Evolutionary conservation across 2,888 invertebrate species (phyloP).

Genomic region (Malthinus seriepunctatus): DNA sequence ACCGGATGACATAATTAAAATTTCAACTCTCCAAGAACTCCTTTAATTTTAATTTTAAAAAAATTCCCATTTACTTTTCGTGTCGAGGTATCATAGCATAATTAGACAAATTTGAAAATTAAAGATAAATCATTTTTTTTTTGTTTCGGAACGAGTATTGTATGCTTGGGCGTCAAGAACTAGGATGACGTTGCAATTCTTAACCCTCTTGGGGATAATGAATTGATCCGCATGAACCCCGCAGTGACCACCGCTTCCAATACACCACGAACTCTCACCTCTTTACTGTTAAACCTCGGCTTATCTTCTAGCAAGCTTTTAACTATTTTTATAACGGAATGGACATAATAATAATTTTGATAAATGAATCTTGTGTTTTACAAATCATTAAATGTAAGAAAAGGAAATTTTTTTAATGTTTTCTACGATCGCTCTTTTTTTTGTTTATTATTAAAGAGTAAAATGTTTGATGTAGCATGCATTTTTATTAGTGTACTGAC

Average conservation of each 20-base stretch:
- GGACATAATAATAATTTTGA: slow-evolving; percentile 6
- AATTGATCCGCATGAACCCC: slow-evolving; percentile 53
- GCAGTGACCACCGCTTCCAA: slow-evolving; percentile 42
- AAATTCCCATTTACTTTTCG: background rate
- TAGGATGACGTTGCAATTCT: slow-evolving; percentile 50
- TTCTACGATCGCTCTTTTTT: background rate
- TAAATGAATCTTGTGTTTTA: slow-evolving; percentile 7
- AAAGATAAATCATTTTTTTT: slow-evolving; percentile 23
- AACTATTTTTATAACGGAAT: background rate
- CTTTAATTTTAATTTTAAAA: background rate
- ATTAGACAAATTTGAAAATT: slow-evolving; percentile 14
- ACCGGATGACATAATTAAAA: background rate
- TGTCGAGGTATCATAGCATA: background rate
- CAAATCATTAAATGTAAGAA: slow-evolving; percentile 3
- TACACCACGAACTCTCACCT: slow-evolving; percentile 46
- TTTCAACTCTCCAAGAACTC: background rate
- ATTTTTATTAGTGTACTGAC: slow-evolving; percentile 61
- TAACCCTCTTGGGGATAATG: slow-evolving; percentile 52
- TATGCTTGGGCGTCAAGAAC: slow-evolving; percentile 27
- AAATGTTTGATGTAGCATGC: slow-evolving; percentile 55
- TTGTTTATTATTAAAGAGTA: slow-evolving; percentile 7
- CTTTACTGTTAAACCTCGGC: slow-evolving; percentile 25
- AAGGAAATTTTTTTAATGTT: background rate
- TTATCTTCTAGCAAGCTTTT: slow-evolving; percentile 13
- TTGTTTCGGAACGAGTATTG: slow-evolving; percentile 15